phyloP scores from a whole-genome alignment of 2,797 vertebrate genomes.

The Hemitrygon akajei region DNA sequence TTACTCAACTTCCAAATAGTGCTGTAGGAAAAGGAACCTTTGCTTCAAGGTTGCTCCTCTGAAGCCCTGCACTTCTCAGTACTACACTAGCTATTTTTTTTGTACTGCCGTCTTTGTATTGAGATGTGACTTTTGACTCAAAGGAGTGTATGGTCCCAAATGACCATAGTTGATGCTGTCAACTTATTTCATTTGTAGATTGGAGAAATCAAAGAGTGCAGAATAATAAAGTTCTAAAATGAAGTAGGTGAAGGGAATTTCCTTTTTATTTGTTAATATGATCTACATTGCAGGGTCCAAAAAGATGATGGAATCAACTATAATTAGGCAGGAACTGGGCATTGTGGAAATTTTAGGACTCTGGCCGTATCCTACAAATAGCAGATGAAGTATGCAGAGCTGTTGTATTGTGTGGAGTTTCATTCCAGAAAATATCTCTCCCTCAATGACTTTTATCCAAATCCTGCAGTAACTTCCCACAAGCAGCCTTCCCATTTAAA shows the following conservation, averaged over 20 bases:
- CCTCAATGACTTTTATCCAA: background rate
- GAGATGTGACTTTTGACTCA: no score
- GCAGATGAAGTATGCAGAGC: no score
- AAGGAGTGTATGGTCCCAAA: no score
- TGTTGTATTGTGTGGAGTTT: background rate
- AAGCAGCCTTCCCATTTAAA: background rate
- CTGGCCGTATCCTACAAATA: background rate
- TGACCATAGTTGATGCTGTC: no score
- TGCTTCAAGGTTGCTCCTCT: no score
- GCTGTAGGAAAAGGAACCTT: no score
- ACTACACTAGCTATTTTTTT: no score
- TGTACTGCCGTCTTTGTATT: no score
- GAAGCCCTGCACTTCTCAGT: no score
- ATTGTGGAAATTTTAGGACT: background rate
- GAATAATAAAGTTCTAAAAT: background rate
- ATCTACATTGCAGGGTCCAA: background rate
- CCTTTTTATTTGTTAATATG: background rate
- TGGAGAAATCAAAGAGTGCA: background rate
- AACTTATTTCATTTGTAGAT: background rate
- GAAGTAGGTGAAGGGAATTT: background rate
- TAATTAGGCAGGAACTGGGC: background rate
- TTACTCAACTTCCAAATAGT: no score
- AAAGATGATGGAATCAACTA: background rate
- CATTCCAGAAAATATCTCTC: background rate
- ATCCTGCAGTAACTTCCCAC: background rate